A percentile compares a stretch with the other conserved stretches of the same genome.
Conservation (phyloP, 1,140 invertebrate species). For the Scaptomyza montana region DNA sequence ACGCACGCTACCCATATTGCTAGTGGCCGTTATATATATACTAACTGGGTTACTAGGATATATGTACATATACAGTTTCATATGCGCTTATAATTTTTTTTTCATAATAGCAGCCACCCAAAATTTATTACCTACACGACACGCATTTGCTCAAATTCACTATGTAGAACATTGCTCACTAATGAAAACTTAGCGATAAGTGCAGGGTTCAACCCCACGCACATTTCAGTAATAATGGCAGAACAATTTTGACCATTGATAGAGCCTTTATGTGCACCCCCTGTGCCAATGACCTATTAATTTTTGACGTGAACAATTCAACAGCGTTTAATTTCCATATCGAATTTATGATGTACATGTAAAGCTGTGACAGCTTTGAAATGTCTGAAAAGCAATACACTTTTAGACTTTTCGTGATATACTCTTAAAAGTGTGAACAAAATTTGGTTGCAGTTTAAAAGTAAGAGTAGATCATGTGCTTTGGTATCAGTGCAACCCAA, state of each 20-base stretch:
- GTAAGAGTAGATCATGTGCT: not conserved
- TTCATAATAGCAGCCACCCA: constrained; percentile 63
- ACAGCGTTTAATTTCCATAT: constrained; percentile 24
- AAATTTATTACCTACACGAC: constrained; percentile 63
- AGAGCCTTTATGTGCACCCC: constrained; percentile 15
- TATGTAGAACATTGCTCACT: constrained; percentile 30
- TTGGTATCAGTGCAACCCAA: not conserved
- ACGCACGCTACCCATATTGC: constrained; percentile 50
- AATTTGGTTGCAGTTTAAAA: not conserved
- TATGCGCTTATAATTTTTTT: constrained; percentile 74
- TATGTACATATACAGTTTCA: constrained; percentile 62
- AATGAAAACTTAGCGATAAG: constrained; percentile 65
- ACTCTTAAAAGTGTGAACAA: too few species aligned
- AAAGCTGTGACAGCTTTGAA: constrained; percentile 8
- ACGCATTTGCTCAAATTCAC: constrained; percentile 55
- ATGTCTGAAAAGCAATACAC: not conserved
- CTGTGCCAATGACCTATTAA: constrained; percentile 71
- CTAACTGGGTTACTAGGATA: constrained; percentile 77
- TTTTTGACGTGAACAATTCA: constrained; percentile 53
- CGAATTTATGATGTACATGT: constrained; percentile 12
- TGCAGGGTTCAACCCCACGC: constrained; percentile 17
- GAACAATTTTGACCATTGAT: constrained; percentile 41
- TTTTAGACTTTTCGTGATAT: not conserved
- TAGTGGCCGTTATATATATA: constrained; percentile 2
- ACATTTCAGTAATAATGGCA: constrained; percentile 34